These are phyloP conservation scores for Ricordea florida DNA, from an alignment of 92 coral and sea anemone genomes.

Conservation along the genomic window DNA sequence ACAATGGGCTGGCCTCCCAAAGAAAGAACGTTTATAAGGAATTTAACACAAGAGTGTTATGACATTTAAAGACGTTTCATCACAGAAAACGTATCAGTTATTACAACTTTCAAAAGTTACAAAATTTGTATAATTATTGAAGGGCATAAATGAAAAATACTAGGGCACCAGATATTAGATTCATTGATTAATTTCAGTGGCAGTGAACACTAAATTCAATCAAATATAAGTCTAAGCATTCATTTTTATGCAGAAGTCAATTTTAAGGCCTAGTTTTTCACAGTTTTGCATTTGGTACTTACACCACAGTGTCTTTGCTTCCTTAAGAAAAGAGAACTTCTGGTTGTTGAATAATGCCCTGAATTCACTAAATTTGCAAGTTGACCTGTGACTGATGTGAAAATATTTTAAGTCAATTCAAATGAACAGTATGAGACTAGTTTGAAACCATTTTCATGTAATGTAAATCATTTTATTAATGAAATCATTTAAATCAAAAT, in stretches of 20 bases:
- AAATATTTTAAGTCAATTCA: too few species aligned
- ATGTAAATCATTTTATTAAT: too few species aligned
- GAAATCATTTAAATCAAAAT: too few species aligned
- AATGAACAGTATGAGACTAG: too few species aligned
- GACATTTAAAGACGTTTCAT: background rate
- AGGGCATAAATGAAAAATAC: background rate
- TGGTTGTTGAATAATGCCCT: too few species aligned
- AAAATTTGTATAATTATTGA: background rate
- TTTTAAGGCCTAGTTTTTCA: background rate
- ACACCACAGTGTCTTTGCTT: too few species aligned
- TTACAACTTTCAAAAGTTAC: background rate
- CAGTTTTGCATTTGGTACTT: background rate
- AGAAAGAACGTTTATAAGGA: background rate
- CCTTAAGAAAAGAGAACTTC: too few species aligned
- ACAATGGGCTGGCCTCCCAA: slow-evolving; percentile 3
- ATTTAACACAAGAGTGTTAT: background rate
- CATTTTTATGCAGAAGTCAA: background rate
- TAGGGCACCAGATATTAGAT: too few species aligned
- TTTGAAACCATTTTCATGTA: too few species aligned
- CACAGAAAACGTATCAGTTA: background rate
- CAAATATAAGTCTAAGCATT: background rate
- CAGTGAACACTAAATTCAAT: background rate
- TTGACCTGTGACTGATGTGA: too few species aligned
- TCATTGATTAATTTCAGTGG: background rate
- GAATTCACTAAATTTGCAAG: too few species aligned